These are phyloP conservation scores for Formica exsecta DNA, from an alignment of 1,140 invertebrate species.

Conservation along the genomic window DNA sequence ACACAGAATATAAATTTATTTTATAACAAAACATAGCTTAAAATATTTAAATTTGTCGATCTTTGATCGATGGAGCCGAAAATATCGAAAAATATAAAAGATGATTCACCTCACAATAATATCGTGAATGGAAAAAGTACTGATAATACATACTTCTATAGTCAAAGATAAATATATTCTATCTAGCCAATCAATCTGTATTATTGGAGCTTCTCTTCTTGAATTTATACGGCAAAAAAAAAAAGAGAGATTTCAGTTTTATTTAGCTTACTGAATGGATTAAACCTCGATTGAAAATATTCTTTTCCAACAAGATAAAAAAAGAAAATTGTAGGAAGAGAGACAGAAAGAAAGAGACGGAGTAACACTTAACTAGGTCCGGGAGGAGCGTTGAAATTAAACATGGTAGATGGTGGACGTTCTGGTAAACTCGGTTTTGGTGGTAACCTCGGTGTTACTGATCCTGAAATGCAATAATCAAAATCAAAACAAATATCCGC, in stretches of 20 bases:
- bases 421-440: slow-evolving; percentile 84
- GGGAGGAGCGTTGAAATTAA: slow-evolving; percentile 84
- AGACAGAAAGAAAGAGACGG: no score
- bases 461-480: slow-evolving; percentile 73
- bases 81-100: no score
- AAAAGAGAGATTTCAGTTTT: slow-evolving; percentile 35
- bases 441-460: slow-evolving; percentile 85
- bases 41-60: no score
- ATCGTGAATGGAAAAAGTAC: no score
- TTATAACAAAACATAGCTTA: no score
- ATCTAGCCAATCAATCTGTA: not conserved
- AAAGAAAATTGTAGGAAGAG: slow-evolving; percentile 43
- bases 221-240: not conserved
- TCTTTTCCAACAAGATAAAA: slow-evolving; percentile 64
- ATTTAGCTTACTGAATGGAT: slow-evolving; percentile 68
- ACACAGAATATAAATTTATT: no score
- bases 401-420: slow-evolving; percentile 85
- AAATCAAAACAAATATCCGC: not conserved
- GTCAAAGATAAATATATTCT: slow-evolving; percentile 5
- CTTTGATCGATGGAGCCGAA: no score
- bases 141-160: no score
- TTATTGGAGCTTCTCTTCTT: slow-evolving; percentile 1
- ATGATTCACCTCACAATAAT: no score
- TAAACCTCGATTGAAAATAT: slow-evolving; percentile 72
- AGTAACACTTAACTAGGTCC: slow-evolving; percentile 83